Conservation (phyloP, 2,888 invertebrate species). For the Danaus chrysippus region DNA sequence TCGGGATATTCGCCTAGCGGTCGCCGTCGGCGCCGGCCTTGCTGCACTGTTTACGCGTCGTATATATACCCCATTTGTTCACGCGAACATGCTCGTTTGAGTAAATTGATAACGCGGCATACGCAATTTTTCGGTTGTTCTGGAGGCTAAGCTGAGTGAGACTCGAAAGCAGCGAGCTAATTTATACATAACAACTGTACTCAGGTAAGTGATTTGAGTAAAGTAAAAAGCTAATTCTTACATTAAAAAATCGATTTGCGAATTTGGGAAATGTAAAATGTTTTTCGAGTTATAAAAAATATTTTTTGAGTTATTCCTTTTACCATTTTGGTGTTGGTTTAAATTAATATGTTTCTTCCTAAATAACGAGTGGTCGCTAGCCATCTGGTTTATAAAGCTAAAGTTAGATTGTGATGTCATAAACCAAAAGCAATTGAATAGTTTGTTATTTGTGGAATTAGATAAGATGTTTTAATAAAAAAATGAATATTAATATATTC, state of each 20-base stretch:
- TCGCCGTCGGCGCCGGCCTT: conserved; percentile 76
- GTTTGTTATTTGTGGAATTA: conserved; percentile 55
- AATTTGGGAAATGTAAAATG: background rate
- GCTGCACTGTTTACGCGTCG: conserved; percentile 69
- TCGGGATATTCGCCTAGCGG: conserved; percentile 71
- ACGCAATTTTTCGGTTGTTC: conserved; percentile 49
- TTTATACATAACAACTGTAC: conserved; percentile 40
- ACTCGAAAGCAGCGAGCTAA: conserved; percentile 41
- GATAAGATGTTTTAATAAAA: conserved; percentile 14
- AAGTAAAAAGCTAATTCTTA: conserved; percentile 36
- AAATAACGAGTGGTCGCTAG: conserved; percentile 68
- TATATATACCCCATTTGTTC: conserved; percentile 53
- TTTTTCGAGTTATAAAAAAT: conserved; percentile 8
- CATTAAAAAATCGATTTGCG: conserved; percentile 26
- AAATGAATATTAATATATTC: conserved; percentile 8
- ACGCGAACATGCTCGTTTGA: conserved; percentile 66
- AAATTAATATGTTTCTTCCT: conserved; percentile 45
- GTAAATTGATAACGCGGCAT: conserved; percentile 64
- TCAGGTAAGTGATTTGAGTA: conserved; percentile 42
- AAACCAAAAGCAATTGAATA: conserved; percentile 69
- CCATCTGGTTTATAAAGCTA: conserved; percentile 78
- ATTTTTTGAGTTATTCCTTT: conserved; percentile 15
- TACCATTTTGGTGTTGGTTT: conserved; percentile 21
- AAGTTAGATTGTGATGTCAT: conserved; percentile 78
- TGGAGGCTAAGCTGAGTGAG: conserved; percentile 38